These are phyloP conservation scores for Vidua chalybeata DNA, from an alignment of 2,113 vertebrate genomes.

Conservation along the genomic window DNA sequence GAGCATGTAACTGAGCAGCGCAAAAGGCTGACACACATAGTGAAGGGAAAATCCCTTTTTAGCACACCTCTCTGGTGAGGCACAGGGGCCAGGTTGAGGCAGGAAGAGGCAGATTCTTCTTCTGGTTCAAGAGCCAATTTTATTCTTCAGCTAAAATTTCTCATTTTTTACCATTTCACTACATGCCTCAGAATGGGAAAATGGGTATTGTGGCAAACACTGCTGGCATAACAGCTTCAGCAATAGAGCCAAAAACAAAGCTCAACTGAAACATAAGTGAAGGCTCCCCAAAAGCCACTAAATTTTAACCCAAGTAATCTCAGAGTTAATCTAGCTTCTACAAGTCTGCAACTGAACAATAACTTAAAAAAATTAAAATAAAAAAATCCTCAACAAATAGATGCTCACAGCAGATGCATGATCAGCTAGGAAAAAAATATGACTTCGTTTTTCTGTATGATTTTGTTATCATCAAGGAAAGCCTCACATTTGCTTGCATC, in stretches of 20 bases:
- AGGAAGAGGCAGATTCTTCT: not conserved
- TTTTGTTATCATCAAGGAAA: not conserved
- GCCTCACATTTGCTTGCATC: not conserved
- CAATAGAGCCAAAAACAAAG: not conserved
- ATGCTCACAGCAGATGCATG: not conserved
- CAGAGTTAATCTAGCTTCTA: not conserved
- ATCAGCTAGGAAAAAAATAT: not conserved
- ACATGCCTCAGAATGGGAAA: not conserved
- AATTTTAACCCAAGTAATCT: not conserved
- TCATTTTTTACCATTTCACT: not conserved
- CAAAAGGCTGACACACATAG: not conserved
- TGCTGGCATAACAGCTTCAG: not conserved
- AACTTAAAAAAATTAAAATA: not conserved
- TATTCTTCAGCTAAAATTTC: not conserved
- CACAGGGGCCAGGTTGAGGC: not conserved
- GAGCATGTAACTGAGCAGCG: not conserved
- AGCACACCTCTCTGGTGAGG: not conserved
- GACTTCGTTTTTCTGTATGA: not conserved
- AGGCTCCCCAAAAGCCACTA: not conserved
- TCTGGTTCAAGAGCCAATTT: not conserved
- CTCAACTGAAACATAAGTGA: not conserved
- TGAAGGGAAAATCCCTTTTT: not conserved
- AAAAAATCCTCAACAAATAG: not conserved
- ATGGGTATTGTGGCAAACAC: not conserved
- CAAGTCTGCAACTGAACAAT: not conserved